phyloP scores from a whole-genome alignment of 2,888 invertebrate genomes.

The Ophion ellenae region DNA sequence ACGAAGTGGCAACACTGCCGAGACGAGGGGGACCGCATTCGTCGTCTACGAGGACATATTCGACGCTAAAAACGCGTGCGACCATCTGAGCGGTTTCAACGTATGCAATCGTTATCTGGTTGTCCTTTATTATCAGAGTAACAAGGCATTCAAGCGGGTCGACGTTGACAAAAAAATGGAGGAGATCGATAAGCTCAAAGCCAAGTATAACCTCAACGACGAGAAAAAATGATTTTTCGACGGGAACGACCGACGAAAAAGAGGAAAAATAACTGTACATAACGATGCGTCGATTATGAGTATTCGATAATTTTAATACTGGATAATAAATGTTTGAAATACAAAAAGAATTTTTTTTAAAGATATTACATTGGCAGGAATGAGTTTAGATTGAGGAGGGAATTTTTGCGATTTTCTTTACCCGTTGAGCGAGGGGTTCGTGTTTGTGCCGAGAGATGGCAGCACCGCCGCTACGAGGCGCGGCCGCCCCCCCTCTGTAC shows the following conservation, averaged over 20 bases:
- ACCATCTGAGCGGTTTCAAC: conserved; percentile 99
- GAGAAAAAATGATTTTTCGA: conserved; percentile 77
- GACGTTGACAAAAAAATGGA: conserved; percentile 98
- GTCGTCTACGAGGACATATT: conserved; percentile 99
- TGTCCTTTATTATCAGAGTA: conserved; percentile 98
- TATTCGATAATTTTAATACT: background rate
- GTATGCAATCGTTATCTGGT: conserved; percentile 99
- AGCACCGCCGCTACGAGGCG: too few relatives aligned
- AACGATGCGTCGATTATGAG: background rate
- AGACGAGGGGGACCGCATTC: conserved; percentile 99
- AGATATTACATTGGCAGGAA: too few relatives aligned
- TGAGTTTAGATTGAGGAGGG: too few relatives aligned
- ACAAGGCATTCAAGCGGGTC: conserved; percentile 97
- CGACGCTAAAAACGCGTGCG: conserved; percentile 99
- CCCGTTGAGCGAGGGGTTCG: too few relatives aligned
- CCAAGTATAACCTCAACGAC: conserved; percentile 89
- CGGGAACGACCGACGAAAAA: background rate
- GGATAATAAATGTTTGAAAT: background rate
- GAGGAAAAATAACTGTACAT: conserved; percentile 12
- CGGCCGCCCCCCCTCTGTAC: too few relatives aligned
- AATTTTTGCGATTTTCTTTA: too few relatives aligned
- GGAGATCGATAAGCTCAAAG: conserved; percentile 97
- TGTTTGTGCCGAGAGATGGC: too few relatives aligned
- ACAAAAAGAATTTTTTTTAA: background rate
- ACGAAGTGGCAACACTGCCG: conserved; percentile 95